Conservation (phyloP, 2,797 vertebrate species). For the Hypotaenidia okinawae region DNA sequence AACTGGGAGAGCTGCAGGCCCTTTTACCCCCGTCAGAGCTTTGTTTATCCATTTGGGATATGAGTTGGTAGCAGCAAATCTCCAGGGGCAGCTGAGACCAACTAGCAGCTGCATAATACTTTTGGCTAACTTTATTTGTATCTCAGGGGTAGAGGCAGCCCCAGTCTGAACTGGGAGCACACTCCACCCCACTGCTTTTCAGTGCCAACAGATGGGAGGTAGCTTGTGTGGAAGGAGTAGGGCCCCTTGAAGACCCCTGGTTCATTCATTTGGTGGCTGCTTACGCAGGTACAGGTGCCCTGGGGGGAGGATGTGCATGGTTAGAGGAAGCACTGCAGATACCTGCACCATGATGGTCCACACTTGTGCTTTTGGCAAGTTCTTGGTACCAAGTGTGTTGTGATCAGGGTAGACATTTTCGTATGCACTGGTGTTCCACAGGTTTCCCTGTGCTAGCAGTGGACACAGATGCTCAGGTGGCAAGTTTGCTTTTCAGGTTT, state of each 20-base stretch:
- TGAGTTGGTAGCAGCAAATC: conserved; percentile 12
- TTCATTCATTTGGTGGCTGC: neutral
- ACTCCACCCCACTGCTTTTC: neutral
- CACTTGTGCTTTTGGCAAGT: neutral
- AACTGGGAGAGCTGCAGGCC: neutral
- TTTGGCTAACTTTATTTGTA: neutral
- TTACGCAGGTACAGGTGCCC: neutral
- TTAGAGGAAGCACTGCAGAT: neutral
- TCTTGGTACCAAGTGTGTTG: neutral
- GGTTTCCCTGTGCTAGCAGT: neutral
- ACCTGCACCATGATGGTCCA: neutral
- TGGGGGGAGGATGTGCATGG: rapidly evolving
- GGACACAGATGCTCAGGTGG: neutral
- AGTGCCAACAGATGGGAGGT: neutral
- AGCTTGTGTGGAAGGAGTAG: neutral
- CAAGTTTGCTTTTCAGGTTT: neutral
- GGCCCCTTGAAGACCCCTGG: neutral
- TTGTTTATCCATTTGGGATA: conserved; percentile 9
- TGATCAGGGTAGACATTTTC: neutral
- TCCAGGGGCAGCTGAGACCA: neutral
- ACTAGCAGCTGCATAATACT: neutral
- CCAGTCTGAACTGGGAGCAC: neutral
- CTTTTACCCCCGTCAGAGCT: conserved; percentile 12
- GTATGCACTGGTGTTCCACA: neutral
- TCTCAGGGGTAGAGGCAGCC: neutral